These are phyloP conservation scores for fruit fly (Drosophila melanogaster) DNA, from an alignment of 1,140 invertebrate genomes.

Conservation along the genomic window Release_6_plus_ISO1_MT NT_033777.3:23508001-23508500, in stretches of 20 bases:
- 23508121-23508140: constrained; percentile 71
- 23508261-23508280: constrained; percentile 44
- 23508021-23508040: constrained; percentile 13
- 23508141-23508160: constrained; percentile 45
- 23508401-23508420: constrained; percentile 16
- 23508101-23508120: constrained; percentile 39
- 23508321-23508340: constrained; percentile 83
- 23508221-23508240: constrained; percentile 60
- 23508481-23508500: too few relatives aligned
- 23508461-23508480: too few relatives aligned
- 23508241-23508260: constrained; percentile 62
- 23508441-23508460: too few relatives aligned
- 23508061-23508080: constrained; percentile 48
- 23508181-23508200: constrained; percentile 45
- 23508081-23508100: constrained; percentile 29
- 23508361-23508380: constrained; percentile 55
- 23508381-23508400: constrained; percentile 21
- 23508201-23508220: constrained; percentile 52
- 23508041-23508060: constrained; percentile 28
- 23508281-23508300: constrained; percentile 61
- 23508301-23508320: constrained; percentile 65
- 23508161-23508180: constrained; percentile 61
- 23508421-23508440: background rate
- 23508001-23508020: constrained; percentile 80
- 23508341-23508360: constrained; percentile 83